Base-by-base conservation (phyloP, 2,888 invertebrate species). In the Amiota mariae region DNA sequence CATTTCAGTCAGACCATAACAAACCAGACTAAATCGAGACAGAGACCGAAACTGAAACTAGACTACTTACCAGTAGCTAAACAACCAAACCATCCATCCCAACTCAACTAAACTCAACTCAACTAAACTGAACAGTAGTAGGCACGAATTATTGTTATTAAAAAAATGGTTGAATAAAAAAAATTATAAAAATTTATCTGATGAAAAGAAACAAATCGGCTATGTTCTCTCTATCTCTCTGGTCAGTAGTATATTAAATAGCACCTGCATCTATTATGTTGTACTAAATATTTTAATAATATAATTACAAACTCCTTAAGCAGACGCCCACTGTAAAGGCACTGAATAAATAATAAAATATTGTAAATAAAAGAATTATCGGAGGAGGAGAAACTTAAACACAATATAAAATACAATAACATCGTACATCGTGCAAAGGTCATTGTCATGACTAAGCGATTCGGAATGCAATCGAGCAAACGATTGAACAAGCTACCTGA, bases 251-350 rank as follows among this genome's bases (percentile, higher is more conserved):
- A 51, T 59, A 47, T 64, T 49, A 18, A 73, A 79, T 79, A 74
- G 79, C 68, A 36, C 64, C 66, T 54, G 63, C 51, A 68, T 8
- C 24, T 51, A 24, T 77, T 70, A 72, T n/a, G n/a, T n/a, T n/a
- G n/a, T 70, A 72, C 68, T 36, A 36, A 36, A 6, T 36, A 76
- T 79, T 84, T 76, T 85, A 85, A 87, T 85, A 84, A 86, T 80
- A 84, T 87, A 86, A 87, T 87, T 87, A 87, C 83, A 83, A 78
- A 81, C 81, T 80, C 78, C 80, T 84, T 75, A 75, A 77, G 74
- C 71, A 70, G 78, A 84, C 87, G 86, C 87, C 85, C 79, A 85
- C 82, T 81, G 84, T 85, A 84, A 85, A 84, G 82, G 84, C 81
- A 82, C 81, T 82, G 82, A 84, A 84, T 81, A 77, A 59, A 54